Conservation (phyloP, 2,888 invertebrate genomes). For the Cylindroiulus punctatus region DNA sequence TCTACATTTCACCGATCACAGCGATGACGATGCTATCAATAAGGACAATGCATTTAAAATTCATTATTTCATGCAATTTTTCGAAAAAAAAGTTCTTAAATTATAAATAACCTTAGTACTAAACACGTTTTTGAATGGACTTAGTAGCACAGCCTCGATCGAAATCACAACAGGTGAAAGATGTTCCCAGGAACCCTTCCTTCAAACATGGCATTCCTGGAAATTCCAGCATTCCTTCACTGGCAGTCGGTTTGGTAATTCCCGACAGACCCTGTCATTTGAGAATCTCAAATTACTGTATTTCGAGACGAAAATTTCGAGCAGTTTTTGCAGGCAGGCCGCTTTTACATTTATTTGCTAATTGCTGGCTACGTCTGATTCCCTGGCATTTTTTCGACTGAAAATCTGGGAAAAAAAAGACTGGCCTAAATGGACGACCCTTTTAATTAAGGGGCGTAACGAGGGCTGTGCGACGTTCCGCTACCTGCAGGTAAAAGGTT, state of each 20-base stretch:
- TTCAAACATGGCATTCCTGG: not conserved
- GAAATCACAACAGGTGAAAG: too few species aligned
- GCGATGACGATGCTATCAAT: too few species aligned
- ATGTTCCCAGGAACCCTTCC: not conserved
- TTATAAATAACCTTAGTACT: too few species aligned
- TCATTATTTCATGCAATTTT: too few species aligned
- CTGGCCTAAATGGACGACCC: constrained; percentile 12
- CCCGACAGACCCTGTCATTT: not conserved
- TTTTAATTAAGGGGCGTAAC: constrained; percentile 18
- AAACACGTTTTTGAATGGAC: too few species aligned
- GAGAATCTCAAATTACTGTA: constrained; percentile 11
- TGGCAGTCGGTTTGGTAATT: not conserved
- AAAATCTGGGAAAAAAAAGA: not conserved
- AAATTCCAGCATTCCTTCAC: not conserved
- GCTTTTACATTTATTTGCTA: not conserved
- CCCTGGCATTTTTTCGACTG: not conserved
- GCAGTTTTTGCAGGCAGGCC: not conserved
- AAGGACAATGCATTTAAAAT: too few species aligned
- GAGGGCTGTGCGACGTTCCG: not conserved
- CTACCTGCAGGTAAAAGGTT: constrained; percentile 12
- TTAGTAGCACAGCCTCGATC: too few species aligned
- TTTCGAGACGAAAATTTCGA: not conserved
- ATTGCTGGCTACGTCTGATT: constrained; percentile 26
- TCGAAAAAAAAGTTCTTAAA: too few species aligned
- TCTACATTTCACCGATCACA: too few species aligned